Base-by-base conservation (phyloP, 2,113 vertebrate genomes). In the Caranx ignobilis region DNA sequence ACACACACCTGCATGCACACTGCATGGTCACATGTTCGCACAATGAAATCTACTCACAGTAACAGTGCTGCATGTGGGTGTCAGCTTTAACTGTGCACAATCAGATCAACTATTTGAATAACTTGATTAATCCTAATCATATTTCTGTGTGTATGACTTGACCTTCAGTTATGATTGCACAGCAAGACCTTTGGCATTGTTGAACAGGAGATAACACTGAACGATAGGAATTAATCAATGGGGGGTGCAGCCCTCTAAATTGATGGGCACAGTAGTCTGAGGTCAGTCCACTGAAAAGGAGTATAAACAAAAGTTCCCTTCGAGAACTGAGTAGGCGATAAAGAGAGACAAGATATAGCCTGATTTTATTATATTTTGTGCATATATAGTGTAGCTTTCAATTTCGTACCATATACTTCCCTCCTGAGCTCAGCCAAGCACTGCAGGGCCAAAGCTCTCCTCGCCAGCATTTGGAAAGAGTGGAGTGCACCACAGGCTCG, bases 391-490 rank as follows among this genome's bases (percentile, higher is more conserved):
- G 9, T 19, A 3, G n/a, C 32, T 47, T 59, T 76, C 8, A 21
- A 13, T 47, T 71, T 66, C 21, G 45, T 32, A 55, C 55, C 48
- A 2, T 56, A 45, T 18, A 35, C 65, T 77, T 82, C 37, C 41
- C 45, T 37, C 32, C 11, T 11, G 21, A 54, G 59, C 79, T 54
- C 50, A 69, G 16, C 83, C 39, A 54, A 71, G 21, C 52, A 50
- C 16, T 12, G 4, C 41, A 54, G 60, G 13, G 34, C 55, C 43
- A 47, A 78, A 77, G 43, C 61, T 71, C 52, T 6, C 47, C 63
- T 66, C 67, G 71, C 13, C 72, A 71, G 32, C 18, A 37, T 60
- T 82, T 85, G 88, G 81, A 82, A 76, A 65, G 75, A 66, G 79
- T 63, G 16, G 66, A 83, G 67, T 15, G 74, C 71, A 45, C 55